phyloP scores from a whole-genome alignment of 2,888 invertebrate genomes.

The Meloe dianella region DNA sequence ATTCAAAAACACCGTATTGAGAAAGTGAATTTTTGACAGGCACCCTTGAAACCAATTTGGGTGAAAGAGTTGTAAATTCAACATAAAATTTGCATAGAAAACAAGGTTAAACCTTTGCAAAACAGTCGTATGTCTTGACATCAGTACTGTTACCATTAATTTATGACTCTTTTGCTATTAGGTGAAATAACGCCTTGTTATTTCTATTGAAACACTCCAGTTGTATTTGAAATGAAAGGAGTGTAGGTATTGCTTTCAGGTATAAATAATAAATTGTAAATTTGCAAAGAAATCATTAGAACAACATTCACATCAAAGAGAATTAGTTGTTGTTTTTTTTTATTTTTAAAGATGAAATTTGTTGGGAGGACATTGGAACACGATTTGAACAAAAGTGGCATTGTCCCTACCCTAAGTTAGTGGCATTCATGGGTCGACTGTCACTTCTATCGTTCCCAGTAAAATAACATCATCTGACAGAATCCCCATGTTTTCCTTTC shows the following conservation, averaged over 20 bases:
- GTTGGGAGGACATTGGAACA: conserved; percentile 5
- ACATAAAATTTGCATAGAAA: conserved; percentile 35
- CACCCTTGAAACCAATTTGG: conserved; percentile 22
- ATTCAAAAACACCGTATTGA: neutral
- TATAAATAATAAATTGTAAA: neutral
- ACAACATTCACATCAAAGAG: neutral
- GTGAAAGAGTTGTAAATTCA: conserved; percentile 35
- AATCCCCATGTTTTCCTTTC: conserved; percentile 57
- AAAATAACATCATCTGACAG: conserved; percentile 57
- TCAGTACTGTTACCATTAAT: conserved; percentile 36
- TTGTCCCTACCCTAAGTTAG: conserved; percentile 45
- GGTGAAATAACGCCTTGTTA: conserved; percentile 32
- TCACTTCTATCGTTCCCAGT: conserved; percentile 54
- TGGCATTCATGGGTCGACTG: conserved; percentile 50
- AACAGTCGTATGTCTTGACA: conserved; percentile 33
- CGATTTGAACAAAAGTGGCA: conserved; percentile 35
- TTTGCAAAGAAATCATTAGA: conserved; percentile 2
- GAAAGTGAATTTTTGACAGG: neutral
- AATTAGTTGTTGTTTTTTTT: neutral
- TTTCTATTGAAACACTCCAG: conserved; percentile 23
- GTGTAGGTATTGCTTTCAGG: conserved; percentile 12
- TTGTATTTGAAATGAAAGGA: conserved; percentile 22
- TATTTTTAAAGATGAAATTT: neutral
- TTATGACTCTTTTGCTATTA: conserved; percentile 33
- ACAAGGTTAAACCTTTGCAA: conserved; percentile 40